phyloP scores from a whole-genome alignment of 2,113 vertebrate genomes.

The Otocyon megalotis region DNA sequence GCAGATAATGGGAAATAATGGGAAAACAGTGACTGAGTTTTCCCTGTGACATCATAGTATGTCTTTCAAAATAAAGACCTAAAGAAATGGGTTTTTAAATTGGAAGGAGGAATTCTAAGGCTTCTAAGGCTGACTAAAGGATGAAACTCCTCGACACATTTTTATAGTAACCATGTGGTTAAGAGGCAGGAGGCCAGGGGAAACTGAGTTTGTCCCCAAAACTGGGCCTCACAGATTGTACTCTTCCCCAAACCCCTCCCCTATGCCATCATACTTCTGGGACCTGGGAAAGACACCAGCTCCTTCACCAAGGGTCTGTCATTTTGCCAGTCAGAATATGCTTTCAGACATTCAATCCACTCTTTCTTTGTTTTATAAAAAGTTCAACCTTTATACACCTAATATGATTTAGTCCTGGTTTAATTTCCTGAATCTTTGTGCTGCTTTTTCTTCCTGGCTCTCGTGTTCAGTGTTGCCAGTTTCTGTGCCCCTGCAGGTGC shows the following conservation, averaged over 20 bases:
- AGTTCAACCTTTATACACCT: constrained; percentile 60
- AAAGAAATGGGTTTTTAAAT: background rate
- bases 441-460: constrained; percentile 80
- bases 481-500: constrained; percentile 82
- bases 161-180: background rate
- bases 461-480: constrained; percentile 71
- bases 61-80: constrained; percentile 36
- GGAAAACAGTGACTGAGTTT: background rate
- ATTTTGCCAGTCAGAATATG: background rate
- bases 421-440: constrained; percentile 80
- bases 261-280: background rate
- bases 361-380: constrained; percentile 54
- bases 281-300: background rate
- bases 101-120: constrained; percentile 17
- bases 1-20: background rate
- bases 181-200: background rate
- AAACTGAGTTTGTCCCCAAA: background rate
- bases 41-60: background rate
- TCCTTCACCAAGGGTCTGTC: background rate
- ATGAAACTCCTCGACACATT: background rate
- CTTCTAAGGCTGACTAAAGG: background rate
- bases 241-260: background rate
- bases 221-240: too few species aligned
- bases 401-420: constrained; percentile 76
- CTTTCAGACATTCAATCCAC: background rate